phyloP scores from a whole-genome alignment of 1,140 invertebrate genomes.

The Gonioctena quinquepunctata region DNA sequence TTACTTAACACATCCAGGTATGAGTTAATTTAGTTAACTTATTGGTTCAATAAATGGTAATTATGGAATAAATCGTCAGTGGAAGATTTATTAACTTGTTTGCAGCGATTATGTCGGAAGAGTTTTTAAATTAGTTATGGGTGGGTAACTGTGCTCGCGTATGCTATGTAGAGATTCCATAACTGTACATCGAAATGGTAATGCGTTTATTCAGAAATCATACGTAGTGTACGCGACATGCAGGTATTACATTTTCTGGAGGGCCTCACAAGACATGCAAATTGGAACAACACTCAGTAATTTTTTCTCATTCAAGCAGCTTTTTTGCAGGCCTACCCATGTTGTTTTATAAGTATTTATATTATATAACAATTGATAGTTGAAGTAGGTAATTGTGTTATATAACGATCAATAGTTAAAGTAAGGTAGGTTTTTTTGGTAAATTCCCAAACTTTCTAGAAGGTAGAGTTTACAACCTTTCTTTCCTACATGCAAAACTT shows the following conservation, averaged over 20 bases:
- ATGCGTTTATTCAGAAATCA: not conserved
- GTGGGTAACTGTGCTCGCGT: not conserved
- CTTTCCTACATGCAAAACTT: no score
- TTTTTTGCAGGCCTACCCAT: not conserved
- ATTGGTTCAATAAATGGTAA: conserved; percentile 22
- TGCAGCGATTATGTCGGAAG: conserved; percentile 10
- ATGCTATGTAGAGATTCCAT: not conserved
- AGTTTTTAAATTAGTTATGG: conserved; percentile 12
- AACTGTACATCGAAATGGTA: not conserved
- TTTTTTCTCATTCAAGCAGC: not conserved
- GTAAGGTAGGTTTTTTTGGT: no score
- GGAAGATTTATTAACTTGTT: conserved; percentile 16
- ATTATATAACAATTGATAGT: no score
- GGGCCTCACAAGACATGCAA: no score
- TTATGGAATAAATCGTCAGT: conserved; percentile 23
- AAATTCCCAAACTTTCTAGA: no score
- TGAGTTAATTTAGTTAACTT: conserved; percentile 22
- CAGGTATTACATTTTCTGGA: no score
- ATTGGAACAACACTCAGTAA: no score
- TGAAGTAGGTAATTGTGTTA: no score
- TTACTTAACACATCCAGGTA: conserved; percentile 20
- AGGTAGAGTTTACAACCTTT: no score
- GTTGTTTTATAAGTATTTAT: no score
- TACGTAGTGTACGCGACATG: no score
- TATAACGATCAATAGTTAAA: no score